phyloP scores from a whole-genome alignment of 2,113 vertebrate species.

The Uria aalge region DNA sequence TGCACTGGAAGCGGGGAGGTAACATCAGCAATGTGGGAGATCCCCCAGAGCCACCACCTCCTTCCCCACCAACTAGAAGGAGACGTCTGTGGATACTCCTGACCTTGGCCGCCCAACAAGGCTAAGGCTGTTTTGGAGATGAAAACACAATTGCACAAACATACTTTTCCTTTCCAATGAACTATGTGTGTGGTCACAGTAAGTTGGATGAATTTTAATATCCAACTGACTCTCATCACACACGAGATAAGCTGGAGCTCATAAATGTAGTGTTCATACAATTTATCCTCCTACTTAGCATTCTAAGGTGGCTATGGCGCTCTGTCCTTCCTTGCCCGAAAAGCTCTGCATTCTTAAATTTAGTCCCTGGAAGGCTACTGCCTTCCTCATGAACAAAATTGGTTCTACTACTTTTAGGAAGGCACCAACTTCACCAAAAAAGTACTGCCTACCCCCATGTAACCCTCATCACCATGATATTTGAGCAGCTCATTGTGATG shows the following conservation, averaged over 20 bases:
- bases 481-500: neutral
- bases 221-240: slow-evolving; percentile 28
- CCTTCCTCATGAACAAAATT: neutral
- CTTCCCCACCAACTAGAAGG: neutral
- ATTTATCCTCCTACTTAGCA: neutral
- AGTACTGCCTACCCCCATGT: neutral
- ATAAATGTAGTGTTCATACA: neutral
- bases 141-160: slow-evolving; percentile 45
- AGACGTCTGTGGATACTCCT: neutral
- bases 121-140: slow-evolving; percentile 37
- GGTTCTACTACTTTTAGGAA: neutral
- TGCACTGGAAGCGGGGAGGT: neutral
- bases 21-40: neutral
- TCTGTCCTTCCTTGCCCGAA: neutral
- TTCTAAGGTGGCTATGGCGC: neutral
- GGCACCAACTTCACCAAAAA: neutral
- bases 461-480: neutral
- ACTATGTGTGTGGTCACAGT: slow-evolving; percentile 52
- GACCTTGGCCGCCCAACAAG: slow-evolving; percentile 16
- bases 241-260: slow-evolving; percentile 29
- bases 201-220: slow-evolving; percentile 46
- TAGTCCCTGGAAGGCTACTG: neutral
- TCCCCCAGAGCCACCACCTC: neutral
- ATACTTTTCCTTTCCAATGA: slow-evolving; percentile 44
- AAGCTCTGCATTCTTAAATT: neutral